Evolutionary conservation across 2,888 invertebrate species (phyloP), one percentile per base, ranked within the genome.

Genomic region (Acanthacorydalis orientalis): DNA sequence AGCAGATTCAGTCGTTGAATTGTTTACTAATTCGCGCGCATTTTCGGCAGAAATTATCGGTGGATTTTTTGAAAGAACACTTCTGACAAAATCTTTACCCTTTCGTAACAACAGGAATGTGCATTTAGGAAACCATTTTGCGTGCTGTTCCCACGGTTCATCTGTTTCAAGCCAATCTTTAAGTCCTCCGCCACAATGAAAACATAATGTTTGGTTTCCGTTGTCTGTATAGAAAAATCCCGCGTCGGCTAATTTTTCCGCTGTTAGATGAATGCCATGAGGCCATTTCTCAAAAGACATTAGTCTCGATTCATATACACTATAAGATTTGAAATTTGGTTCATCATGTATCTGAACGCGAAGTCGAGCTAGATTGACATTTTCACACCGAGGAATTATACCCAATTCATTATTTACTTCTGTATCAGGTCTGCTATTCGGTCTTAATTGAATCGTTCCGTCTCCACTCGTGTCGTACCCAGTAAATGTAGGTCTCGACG

Each of bases 71-170:
- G 70, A 71, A 32, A 57, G 57, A 11, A 79, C 74, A 53, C 72
- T 70, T 57, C 80, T 77, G 35, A 92, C 77, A 62, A 78, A 93
- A 4, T 78, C 76, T 49, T 78, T 75, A 7, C 91, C 90, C 62
- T 90, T 90, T 51, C 83, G 80, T 49, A 85, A 69, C 50, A 80
- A 71, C 7, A 96, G 74, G 64, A 79, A 93, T 14, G 78, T 78
- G 61, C 96, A 96, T 49, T 83, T 79, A n/a, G 80, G 76, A 60
- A 88, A 88, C 92, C 92, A 95, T 33, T 82, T 73, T 1, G 92
- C 92, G 66, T 96, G 95, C 62, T 96, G 91, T 53, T 83, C 82
- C 92, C 93, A 95, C 0, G 95, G 92, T 54, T 87, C 81, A 64
- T 96, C 95, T 49, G 78, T 76, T 41, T 79, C 78, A 61, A 90